Conservation (phyloP, 2,888 invertebrate species). For the Cremastinae sp. region DNA sequence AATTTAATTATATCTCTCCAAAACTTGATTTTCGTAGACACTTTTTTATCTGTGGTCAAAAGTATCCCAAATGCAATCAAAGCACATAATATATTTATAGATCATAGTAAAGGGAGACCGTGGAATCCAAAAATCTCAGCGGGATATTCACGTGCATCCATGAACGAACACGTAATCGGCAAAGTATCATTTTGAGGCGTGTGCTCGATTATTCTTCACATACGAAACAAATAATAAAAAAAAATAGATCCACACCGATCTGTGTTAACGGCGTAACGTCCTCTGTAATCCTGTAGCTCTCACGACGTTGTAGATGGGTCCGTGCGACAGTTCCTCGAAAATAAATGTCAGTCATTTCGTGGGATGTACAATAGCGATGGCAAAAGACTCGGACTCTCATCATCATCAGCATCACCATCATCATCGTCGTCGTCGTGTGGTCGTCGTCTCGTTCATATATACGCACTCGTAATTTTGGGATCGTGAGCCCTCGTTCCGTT, state of each 20-base stretch:
- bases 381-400: conserved; percentile 43
- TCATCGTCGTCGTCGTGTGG: no score
- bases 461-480: conserved; percentile 53
- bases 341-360: conserved; percentile 66
- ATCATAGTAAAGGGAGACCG: conserved; percentile 14
- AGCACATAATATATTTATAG: conserved; percentile 13
- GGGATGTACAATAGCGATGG: conserved; percentile 44
- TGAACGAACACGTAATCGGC: conserved; percentile 21
- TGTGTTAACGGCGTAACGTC: conserved; percentile 4
- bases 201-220: conserved; percentile 30
- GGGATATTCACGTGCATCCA: conserved; percentile 44
- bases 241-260: neutral
- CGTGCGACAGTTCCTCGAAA: conserved; percentile 45
- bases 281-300: conserved; percentile 47
- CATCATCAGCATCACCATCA: conserved; percentile 6
- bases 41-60: neutral
- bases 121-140: conserved; percentile 37
- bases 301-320: neutral
- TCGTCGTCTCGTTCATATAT: conserved; percentile 2
- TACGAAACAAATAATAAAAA: conserved; percentile 29
- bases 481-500: conserved; percentile 28
- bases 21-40: neutral
- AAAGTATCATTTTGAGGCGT: conserved; percentile 27
- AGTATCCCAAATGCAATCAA: neutral
- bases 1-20: no score